A percentile compares a stretch with the other conserved stretches of the same genome.
Evolutionary conservation across 2,113 vertebrate species (phyloP).

Genomic region (Microtus pennsylvanicus): DNA sequence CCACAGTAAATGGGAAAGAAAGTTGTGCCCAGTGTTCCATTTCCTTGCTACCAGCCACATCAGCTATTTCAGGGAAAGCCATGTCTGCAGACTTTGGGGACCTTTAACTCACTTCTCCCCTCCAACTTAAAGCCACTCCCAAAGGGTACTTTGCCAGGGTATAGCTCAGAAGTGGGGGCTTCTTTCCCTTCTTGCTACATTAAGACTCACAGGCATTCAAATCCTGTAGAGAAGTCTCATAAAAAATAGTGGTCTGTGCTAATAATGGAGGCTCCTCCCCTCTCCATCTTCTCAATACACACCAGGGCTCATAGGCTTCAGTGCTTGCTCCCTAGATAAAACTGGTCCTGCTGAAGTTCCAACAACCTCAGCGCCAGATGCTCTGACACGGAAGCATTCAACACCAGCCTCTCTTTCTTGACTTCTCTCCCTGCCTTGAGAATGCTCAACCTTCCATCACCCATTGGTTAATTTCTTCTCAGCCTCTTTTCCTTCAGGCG

Average conservation of each 20-base stretch:
- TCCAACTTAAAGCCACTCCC: neutral
- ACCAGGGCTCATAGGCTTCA: neutral
- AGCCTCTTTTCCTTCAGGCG: neutral
- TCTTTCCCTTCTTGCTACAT: neutral
- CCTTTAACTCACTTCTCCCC: neutral
- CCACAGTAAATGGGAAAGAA: neutral
- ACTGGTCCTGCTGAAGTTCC: neutral
- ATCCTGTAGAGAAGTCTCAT: neutral
- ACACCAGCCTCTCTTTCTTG: neutral
- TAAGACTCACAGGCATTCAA: neutral
- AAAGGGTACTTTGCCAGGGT: rapidly evolving
- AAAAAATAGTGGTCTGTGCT: neutral
- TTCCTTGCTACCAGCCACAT: neutral
- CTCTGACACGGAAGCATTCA: neutral
- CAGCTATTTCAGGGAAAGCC: neutral
- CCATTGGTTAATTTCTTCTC: neutral
- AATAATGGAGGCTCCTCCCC: neutral
- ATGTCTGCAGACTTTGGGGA: neutral
- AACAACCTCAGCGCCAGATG: rapidly evolving
- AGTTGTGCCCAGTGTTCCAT: neutral
- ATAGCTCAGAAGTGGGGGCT: too few species aligned
- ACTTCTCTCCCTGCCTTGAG: neutral
- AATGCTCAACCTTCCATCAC: neutral
- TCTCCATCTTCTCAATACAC: neutral
- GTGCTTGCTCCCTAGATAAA: neutral